Evolutionary conservation across 2,888 invertebrate species (phyloP), one percentile per base, ranked within the genome.

Genomic region (Desoria tigrina): DNA sequence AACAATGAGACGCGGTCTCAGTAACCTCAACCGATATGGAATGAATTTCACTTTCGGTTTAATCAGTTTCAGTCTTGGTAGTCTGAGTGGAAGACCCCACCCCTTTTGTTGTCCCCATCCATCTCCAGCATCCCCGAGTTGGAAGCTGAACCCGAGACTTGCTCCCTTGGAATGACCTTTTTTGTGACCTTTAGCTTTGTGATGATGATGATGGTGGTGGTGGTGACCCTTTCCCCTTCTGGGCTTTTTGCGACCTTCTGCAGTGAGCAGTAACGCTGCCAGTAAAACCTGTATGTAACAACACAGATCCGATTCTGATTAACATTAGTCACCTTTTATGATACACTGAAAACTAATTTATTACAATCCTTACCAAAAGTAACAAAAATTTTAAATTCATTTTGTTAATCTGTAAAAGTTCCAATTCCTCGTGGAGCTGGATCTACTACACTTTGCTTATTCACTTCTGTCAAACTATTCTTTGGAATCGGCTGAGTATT

Each of bases 31-130:
- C 58, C 56, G 65, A 26, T 61, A 65, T 14, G 50, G 62, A 11
- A 68, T 21, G 21, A 65, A 58, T 26, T 55, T 68, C 14, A 68
- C 51, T 21, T 39, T 39, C 59, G 68, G 65, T 27, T 51, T 61
- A n/a, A 65, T 57, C 14, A 59, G 49, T 28, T 61, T 68, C 23
- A 68, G 32, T 39, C 59, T 53, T 27, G 61, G 61, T 2, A 51
- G 39, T 51, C 51, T 28, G 55, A 63, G 59, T 28, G 53, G 28
- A 21, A 51, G 39, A 16, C 57, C 21, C 65, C 68, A 65, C n/a
- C n/a, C n/a, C n/a, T n/a, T n/a, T n/a, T n/a, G n/a, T n/a, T n/a
- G n/a, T 4, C 67, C 67, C 21, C 62, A 28, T 16, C 56, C 56
- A 21, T 62, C 68, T 1, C 58, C 58, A 21, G 42, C 28, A 42